phyloP scores from a whole-genome alignment of 92 coral and sea anemone genomes.

The Phymanthus crucifer region DNA sequence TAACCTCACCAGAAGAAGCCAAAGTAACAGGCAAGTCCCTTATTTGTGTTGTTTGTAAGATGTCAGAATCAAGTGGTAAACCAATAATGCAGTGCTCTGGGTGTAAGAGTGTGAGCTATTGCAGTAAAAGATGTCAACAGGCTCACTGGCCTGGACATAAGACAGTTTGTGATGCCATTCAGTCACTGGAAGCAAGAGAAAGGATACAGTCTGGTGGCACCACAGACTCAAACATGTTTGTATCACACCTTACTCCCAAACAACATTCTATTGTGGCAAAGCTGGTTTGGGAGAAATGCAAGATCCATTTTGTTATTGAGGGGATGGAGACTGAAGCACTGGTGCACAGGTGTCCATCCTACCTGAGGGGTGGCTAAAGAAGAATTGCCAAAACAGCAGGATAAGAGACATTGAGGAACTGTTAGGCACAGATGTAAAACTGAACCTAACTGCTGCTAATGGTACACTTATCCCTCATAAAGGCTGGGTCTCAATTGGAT shows the following conservation, averaged over 20 bases:
- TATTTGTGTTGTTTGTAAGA: constrained; percentile 9
- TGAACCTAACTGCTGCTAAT: constrained; percentile 38
- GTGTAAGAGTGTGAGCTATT: constrained; percentile 64
- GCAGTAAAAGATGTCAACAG: constrained; percentile 55
- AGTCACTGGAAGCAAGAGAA: constrained; percentile 22
- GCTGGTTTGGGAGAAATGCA: constrained; percentile 33
- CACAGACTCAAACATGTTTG: constrained; percentile 25
- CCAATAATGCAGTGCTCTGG: constrained; percentile 44
- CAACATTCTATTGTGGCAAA: constrained; percentile 30
- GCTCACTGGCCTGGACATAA: constrained; percentile 60
- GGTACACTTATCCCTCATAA: constrained; percentile 45
- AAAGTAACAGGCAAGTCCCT: constrained; percentile 12
- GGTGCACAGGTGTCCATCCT: constrained; percentile 49
- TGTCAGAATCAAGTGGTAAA: background rate
- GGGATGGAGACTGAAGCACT: constrained; percentile 37
- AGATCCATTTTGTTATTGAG: constrained; percentile 21
- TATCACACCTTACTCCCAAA: constrained; percentile 32
- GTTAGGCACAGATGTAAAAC: constrained; percentile 22
- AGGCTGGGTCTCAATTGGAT: constrained; percentile 38
- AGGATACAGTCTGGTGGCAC: constrained; percentile 11
- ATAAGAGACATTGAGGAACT: constrained; percentile 37
- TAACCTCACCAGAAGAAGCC: constrained; percentile 34
- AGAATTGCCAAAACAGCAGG: constrained; percentile 8
- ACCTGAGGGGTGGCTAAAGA: constrained; percentile 23
- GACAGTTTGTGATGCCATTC: constrained; percentile 55